Evolutionary conservation across 2,113 vertebrate species (phyloP), one percentile per base, ranked within the genome.

Genomic region (Strix aluco): DNA sequence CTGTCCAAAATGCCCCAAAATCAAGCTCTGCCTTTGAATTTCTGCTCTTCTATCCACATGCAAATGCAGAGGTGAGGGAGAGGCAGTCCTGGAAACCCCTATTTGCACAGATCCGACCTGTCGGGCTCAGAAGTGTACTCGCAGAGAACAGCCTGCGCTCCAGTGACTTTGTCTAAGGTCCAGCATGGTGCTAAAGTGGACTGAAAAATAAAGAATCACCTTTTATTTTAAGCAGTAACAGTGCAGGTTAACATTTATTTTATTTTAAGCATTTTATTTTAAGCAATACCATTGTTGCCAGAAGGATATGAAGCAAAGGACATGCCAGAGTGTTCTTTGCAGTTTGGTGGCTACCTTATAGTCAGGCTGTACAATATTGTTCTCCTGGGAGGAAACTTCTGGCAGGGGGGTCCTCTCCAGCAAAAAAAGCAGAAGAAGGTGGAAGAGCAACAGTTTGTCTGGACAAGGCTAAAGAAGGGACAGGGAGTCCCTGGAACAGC

Each of bases 291-390:
- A 2, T 67, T 72, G 38, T 30, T 81, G 19, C 34, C 63, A 54
- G 13, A 36, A 16, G 18, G 11, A 10, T 13, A 32, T 17, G 58
- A 81, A 54, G 27, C 49, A 40, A 34, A 73, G 49, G 18, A 59
- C 3, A 11, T 44, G 14, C 19, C 73, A 18, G 47, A 27, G 16
- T 13, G 42, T 34, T 51, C 30, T 42, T 81, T 63, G 54, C 58
- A 66, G 19, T 61, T n/a, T 62, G 65, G 38, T 66, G 46, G 15
- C 44, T 73, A 29, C 38, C 8, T 62, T 67, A 18, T 11, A 62
- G 59, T 34, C 3, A 3, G 46, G 36, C 19, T 34, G 13, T 38
- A 47, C 0, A 1, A 6, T 46, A 27, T 34, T 2, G 0, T 72
- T 55, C 54, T 63, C 23, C 47, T 58, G 63, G 9, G 42, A 77